These are phyloP conservation scores for Drosophila sp. DNA, from an alignment of 1,140 invertebrate species.

Conservation along the genomic window DNA sequence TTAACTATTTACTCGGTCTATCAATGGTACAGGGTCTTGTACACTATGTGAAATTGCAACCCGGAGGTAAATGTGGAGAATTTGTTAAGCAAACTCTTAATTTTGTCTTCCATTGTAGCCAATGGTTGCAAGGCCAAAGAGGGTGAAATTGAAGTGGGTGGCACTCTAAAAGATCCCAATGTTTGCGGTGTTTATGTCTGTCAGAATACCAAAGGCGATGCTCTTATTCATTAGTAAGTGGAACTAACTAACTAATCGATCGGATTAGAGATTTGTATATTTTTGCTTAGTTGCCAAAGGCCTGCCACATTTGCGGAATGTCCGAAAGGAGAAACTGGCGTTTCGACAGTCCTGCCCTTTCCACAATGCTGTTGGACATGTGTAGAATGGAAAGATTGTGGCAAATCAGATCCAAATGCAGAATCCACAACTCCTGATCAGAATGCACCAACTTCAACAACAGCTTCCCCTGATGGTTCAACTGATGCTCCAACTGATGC, in stretches of 20 bases:
- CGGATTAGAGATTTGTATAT: background rate
- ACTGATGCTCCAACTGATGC: too few species aligned
- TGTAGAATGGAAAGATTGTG: constrained; percentile 4
- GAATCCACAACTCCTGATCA: too few species aligned
- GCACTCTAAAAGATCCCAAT: background rate
- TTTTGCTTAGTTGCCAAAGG: constrained; percentile 28
- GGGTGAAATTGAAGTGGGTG: background rate
- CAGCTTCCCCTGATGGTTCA: too few species aligned
- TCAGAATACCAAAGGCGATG: background rate
- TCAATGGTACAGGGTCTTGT: background rate
- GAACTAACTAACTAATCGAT: background rate
- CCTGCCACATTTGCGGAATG: constrained; percentile 22
- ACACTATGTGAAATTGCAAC: background rate
- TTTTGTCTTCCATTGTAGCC: background rate
- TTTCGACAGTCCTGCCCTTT: background rate
- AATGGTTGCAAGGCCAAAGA: constrained; percentile 7
- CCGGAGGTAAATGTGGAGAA: background rate
- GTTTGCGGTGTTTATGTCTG: constrained; percentile 31
- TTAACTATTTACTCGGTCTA: background rate
- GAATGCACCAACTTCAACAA: too few species aligned
- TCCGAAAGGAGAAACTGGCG: background rate
- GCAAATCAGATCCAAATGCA: background rate
- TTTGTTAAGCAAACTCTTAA: background rate
- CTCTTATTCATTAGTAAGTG: constrained; percentile 30
- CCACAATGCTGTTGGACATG: constrained; percentile 41